phyloP scores from a whole-genome alignment of 1,140 invertebrate genomes.

The Akabosia matsudoensis region DNA sequence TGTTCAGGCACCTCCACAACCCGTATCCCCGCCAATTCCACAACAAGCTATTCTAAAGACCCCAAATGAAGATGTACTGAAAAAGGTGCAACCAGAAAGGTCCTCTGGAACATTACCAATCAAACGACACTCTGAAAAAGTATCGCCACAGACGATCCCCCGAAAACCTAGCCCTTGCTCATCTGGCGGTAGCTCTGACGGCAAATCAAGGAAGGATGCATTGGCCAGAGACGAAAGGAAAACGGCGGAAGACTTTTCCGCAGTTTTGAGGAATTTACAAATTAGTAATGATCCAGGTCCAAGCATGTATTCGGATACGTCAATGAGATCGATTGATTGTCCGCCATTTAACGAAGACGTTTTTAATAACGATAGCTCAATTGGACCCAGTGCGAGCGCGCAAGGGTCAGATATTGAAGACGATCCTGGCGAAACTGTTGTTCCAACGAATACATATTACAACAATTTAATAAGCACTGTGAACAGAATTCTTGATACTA shows the following conservation, averaged over 20 bases:
- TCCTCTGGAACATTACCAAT: too few relatives aligned
- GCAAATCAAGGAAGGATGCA: too few relatives aligned
- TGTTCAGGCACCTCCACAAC: too few relatives aligned
- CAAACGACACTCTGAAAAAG: neutral
- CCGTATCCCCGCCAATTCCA: too few relatives aligned
- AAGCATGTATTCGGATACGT: constrained; percentile 32
- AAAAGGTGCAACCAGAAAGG: too few relatives aligned
- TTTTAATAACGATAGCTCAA: neutral
- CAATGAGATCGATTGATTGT: constrained; percentile 27
- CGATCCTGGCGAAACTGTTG: constrained; percentile 7
- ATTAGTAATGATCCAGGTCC: constrained; percentile 28
- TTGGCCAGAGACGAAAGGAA: neutral
- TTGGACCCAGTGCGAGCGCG: constrained; percentile 39
- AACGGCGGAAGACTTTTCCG: constrained; percentile 34
- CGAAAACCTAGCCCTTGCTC: too few relatives aligned
- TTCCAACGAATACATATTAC: constrained; percentile 41
- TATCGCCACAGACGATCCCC: too few relatives aligned
- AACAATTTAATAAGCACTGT: constrained; percentile 41
- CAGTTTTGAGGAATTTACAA: constrained; percentile 37
- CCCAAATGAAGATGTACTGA: too few relatives aligned
- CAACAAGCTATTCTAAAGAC: too few relatives aligned
- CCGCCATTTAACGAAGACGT: constrained; percentile 33
- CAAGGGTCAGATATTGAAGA: constrained; percentile 34
- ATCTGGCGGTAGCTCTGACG: too few relatives aligned
- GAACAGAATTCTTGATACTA: constrained; percentile 36